A percentile compares a stretch with the other conserved stretches of the same genome.
Conservation (phyloP, 1,140 invertebrate species). For the Drosophila azteca region DNA sequence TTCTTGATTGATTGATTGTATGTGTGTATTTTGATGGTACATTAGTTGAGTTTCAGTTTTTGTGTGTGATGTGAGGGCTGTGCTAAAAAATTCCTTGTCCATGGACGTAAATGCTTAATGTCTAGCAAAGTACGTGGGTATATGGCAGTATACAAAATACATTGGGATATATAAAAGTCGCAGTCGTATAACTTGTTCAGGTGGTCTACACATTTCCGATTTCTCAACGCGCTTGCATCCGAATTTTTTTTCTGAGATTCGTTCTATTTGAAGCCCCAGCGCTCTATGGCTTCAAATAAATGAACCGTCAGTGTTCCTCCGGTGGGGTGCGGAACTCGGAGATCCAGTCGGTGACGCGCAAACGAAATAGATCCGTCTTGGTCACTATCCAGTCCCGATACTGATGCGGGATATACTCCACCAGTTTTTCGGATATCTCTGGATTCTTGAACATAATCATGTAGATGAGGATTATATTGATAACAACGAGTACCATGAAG, state of each 20-base stretch:
- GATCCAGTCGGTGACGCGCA: conserved; percentile 80
- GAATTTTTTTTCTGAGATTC: conserved; percentile 37
- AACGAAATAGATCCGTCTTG: conserved; percentile 78
- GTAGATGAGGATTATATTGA: conserved; percentile 76
- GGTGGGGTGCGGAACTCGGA: conserved; percentile 79
- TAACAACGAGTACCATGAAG: conserved; percentile 65
- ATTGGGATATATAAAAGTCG: conserved; percentile 53
- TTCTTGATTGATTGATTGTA: conserved; percentile 52
- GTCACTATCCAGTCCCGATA: conserved; percentile 81
- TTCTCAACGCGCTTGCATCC: conserved; percentile 61
- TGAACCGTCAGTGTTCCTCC: conserved; percentile 82
- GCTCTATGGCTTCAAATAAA: conserved; percentile 82
- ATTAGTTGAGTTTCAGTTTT: conserved; percentile 16
- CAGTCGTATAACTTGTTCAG: conserved; percentile 53
- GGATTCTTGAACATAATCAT: conserved; percentile 82
- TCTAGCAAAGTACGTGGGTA: conserved; percentile 33
- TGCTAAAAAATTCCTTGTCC: conserved; percentile 63
- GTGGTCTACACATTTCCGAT: conserved; percentile 47
- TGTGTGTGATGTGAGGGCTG: conserved; percentile 8
- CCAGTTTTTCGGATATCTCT: conserved; percentile 76
- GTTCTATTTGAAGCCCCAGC: conserved; percentile 73
- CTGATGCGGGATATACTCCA: conserved; percentile 77
- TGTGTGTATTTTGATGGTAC: conserved; percentile 64
- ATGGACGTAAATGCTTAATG: conserved; percentile 57
- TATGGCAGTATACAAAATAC: conserved; percentile 55